Evolutionary conservation across 2,888 invertebrate species (phyloP), one percentile per base, ranked within the genome.

Genomic region (Spodoptera exigua): DNA sequence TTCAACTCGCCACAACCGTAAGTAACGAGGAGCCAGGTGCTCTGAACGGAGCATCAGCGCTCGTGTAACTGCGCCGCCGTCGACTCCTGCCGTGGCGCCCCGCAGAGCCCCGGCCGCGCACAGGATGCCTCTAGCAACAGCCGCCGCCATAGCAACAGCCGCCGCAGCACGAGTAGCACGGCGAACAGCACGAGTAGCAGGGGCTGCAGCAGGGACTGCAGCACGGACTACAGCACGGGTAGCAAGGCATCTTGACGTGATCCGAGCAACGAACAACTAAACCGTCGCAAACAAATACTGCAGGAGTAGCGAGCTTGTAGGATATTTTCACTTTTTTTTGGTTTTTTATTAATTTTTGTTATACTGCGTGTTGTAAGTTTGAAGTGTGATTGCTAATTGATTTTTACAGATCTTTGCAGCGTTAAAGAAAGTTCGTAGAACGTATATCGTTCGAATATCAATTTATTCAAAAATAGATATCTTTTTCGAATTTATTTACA

Each of bases 151-250:
- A 45, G 48, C 61, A 81, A 61, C 80, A 82, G 53, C 83, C 78
- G 49, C 82, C 79, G 41, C 73, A 82, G 76, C 85, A 87, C 16
- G 85, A 78, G 69, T 80, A 86, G 74, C 87, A 88, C 11, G 89
- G 83, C 3, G 79, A 65, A 61, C 84, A 86, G 72, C 74, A 82
- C 21, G 80, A 65, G 58, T 84, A 85, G 74, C 77, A 82, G 1
- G 83, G 73, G 55, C 64, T 1, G 21, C 84, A 84, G 61, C 85
- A 83, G 0, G 87, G 83, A 21, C 78, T 74, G 63, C 83, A 84
- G 80, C 84, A 84, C 0, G 85, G 78, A 18, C 74, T 66, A 63
- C 76, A 85, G 54, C 81, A 81, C 3, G 80, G 61, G 16, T 69
- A 63, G 75, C 69, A 81, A 87, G 88, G 88, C 88, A 84, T 82